phyloP scores from a whole-genome alignment of 1,140 invertebrate species.

The Ceratina australensis region DNA sequence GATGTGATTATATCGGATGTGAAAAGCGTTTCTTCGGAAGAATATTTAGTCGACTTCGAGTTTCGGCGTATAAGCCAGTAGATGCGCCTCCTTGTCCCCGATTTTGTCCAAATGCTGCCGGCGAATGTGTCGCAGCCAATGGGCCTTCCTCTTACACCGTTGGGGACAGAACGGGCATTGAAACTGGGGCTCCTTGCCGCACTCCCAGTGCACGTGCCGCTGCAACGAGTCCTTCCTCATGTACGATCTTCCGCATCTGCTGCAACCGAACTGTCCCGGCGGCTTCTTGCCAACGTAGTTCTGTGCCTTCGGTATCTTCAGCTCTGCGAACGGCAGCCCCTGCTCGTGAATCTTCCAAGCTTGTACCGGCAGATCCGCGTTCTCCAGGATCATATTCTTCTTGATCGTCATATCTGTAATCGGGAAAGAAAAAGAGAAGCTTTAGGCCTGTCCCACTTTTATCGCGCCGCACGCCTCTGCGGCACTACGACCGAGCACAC shows the following conservation, averaged over 20 bases:
- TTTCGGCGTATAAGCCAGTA: conserved; percentile 43
- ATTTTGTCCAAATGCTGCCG: conserved; percentile 80
- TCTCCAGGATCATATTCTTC: conserved; percentile 44
- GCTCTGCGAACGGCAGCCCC: conserved; percentile 63
- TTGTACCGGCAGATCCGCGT: conserved; percentile 66
- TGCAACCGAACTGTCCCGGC: conserved; percentile 80
- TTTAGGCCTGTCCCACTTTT: conserved; percentile 35
- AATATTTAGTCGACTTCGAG: conserved; percentile 46
- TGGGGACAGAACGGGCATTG: conserved; percentile 84
- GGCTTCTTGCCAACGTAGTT: conserved; percentile 58
- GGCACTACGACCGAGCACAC: conserved; percentile 32
- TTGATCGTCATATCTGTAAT: conserved; percentile 65
- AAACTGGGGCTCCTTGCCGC: conserved; percentile 85
- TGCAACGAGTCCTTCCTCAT: conserved; percentile 84
- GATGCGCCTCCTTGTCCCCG: conserved; percentile 73
- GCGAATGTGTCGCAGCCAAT: conserved; percentile 82
- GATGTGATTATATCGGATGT: no score
- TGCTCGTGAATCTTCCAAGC: conserved; percentile 62
- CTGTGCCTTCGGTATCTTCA: conserved; percentile 71
- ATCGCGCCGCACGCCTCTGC: conserved; percentile 13
- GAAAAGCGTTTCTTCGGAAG: background rate
- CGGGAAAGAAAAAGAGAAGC: conserved; percentile 40
- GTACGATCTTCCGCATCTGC: conserved; percentile 83
- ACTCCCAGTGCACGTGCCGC: conserved; percentile 84
- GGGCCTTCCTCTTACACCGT: conserved; percentile 82